Base-by-base conservation (phyloP, 1,140 invertebrate species). In the Popillia japonica region DNA sequence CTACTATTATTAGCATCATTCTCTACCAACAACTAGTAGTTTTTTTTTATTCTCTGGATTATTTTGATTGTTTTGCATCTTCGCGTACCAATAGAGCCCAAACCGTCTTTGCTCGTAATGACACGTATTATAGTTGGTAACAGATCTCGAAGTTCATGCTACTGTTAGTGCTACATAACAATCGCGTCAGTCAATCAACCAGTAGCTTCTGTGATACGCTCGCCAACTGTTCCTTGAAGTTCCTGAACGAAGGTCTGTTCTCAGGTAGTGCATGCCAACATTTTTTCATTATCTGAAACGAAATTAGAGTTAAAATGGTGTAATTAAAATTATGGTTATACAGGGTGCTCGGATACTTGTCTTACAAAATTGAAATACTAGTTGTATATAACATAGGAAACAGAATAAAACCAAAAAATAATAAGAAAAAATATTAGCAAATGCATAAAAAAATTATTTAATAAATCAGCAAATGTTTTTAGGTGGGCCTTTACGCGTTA, bases 201-300 rank as follows among this genome's bases (percentile, higher is more conserved):
- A 87, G 75, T 64, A 87, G 82, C 17, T 81, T 90, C 86, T 94
- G 93, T 79, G 93, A 92, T 48, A 94, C 91, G 83, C 87, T 89
- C 75, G 91, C 87, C 77, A 97, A 89, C 88, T 96, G 92, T 80
- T 95, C 94, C 87, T 95, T 95, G 55, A 96, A 88, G 72, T 90
- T 88, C 79, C 94, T 91, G 88, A 96, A 96, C 72, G 94, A 94
- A 59, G 95, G 95, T 86, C 95, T 89, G 82, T 94, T 93, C 86
- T 96, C 95, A 3, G 95, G 94, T 84, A 89, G 88, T 83, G 93
- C 93, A 72, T 91, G 90, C 95, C 95, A 97, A 86, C 95, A 96
- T 87, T 93, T 92, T 80, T 92, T 91, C 94, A 96, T 96, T 79
- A 95, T 91, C 94, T 95, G 82, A 0, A 82, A 34, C 27, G 82